A percentile compares a stretch with the other conserved stretches of the same genome.
phyloP scores from a whole-genome alignment of 2,888 invertebrate species.

The Endotricha flammealis region DNA sequence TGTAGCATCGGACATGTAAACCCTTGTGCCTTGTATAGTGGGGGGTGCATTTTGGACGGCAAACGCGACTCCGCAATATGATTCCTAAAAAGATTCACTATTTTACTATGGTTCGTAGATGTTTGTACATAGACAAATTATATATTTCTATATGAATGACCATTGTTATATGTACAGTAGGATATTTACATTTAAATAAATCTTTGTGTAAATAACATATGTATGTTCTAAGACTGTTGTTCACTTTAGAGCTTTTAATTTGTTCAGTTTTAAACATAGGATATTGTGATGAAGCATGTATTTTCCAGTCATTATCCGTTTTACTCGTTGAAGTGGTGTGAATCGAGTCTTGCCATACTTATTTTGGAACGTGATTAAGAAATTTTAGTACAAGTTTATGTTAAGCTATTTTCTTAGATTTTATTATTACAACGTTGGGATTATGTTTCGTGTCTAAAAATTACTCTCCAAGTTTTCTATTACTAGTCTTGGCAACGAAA shows the following conservation, averaged over 20 bases:
- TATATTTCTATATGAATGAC: constrained; percentile 71
- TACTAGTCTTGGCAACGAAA: constrained; percentile 39
- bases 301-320: constrained; percentile 68
- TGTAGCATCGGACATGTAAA: too few relatives aligned
- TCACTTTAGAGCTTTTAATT: constrained; percentile 74
- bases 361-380: constrained; percentile 26
- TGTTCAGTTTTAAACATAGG: constrained; percentile 61
- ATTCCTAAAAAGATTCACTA: constrained; percentile 70
- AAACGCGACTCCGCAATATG: constrained; percentile 19
- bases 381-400: constrained; percentile 30
- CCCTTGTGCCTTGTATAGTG: constrained; percentile 34
- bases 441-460: too few relatives aligned
- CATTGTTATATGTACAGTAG: constrained; percentile 74
- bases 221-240: constrained; percentile 77
- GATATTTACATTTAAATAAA: constrained; percentile 67
- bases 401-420: constrained; percentile 12
- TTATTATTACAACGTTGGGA: too few relatives aligned
- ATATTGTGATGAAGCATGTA: constrained; percentile 59
- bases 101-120: constrained; percentile 72
- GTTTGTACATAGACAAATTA: constrained; percentile 64
- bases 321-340: constrained; percentile 22
- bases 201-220: constrained; percentile 74
- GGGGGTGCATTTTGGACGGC: constrained; percentile 35
- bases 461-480: not conserved
- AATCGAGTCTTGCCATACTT: constrained; percentile 37